A percentile compares a stretch with the other conserved stretches of the same genome.
These are phyloP conservation scores for Lutjanus campechanus DNA, from an alignment of 2,797 vertebrate species.

Conservation along the genomic window DNA sequence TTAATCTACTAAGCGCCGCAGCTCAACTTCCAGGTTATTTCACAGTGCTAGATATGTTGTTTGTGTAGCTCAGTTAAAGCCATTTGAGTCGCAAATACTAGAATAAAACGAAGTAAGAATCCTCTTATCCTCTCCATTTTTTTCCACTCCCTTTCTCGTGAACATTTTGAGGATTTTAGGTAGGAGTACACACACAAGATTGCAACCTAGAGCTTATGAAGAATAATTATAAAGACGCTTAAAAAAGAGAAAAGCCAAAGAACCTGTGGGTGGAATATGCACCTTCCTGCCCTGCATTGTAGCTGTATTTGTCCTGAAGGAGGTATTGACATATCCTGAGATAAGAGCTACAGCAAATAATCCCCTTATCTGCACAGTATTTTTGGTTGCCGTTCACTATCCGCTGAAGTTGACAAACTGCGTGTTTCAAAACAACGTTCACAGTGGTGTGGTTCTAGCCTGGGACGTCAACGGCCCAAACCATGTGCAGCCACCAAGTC, in stretches of 20 bases:
- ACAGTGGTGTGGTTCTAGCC: conserved; percentile 18
- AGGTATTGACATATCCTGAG: conserved; percentile 57
- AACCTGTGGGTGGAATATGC: conserved; percentile 61
- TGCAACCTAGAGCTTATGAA: conserved; percentile 47
- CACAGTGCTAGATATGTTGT: background rate
- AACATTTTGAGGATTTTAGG: conserved; percentile 46
- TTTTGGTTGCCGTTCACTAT: conserved; percentile 41
- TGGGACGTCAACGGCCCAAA: conserved; percentile 34
- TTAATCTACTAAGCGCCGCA: no score
- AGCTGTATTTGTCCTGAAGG: conserved; percentile 61
- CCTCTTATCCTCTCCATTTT: conserved; percentile 11
- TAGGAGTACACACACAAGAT: conserved; percentile 48
- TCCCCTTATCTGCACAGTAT: conserved; percentile 51
- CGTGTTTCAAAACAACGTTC: conserved; percentile 26
- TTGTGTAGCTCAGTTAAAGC: conserved; percentile 16
- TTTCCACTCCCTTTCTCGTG: background rate
- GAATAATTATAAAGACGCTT: conserved; percentile 64
- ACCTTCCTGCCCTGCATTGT: conserved; percentile 62
- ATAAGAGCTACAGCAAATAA: conserved; percentile 65
- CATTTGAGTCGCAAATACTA: conserved; percentile 19
- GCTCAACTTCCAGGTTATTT: background rate
- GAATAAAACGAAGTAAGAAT: conserved; percentile 23
- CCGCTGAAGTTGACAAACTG: conserved; percentile 42
- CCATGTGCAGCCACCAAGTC: conserved; percentile 40
- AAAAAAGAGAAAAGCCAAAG: conserved; percentile 50